Evolutionary conservation across 1,140 invertebrate species (phyloP).

Genomic region (Drosophila lacteicornis): DNA sequence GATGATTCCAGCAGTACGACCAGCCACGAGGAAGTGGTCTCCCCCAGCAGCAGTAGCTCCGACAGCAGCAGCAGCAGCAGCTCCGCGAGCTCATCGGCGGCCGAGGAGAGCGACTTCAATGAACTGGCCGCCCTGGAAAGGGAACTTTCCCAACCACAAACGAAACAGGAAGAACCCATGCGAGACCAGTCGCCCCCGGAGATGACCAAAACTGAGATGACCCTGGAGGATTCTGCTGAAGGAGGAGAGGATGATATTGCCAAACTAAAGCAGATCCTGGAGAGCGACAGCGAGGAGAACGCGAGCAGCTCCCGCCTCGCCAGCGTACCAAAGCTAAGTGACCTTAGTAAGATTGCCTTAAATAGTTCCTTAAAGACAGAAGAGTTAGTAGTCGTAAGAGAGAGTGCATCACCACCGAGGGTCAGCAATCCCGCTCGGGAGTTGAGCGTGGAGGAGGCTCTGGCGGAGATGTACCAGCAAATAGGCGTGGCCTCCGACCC

Average conservation of each 20-base stretch:
- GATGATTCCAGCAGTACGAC: slow-evolving; percentile 35
- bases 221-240: not conserved
- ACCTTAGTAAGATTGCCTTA: slow-evolving; percentile 85
- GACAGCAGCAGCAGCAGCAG: slow-evolving; percentile 29
- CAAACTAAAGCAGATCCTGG: slow-evolving; percentile 73
- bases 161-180: slow-evolving; percentile 9
- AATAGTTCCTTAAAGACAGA: slow-evolving; percentile 79
- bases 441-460: slow-evolving; percentile 78
- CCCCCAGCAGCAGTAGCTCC: slow-evolving; percentile 24
- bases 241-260: slow-evolving; percentile 60
- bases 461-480: slow-evolving; percentile 82
- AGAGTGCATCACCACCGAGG: not conserved
- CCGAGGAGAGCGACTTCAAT: slow-evolving; percentile 67
- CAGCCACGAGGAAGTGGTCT: slow-evolving; percentile 42
- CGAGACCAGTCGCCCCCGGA: not conserved
- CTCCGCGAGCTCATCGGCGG: slow-evolving; percentile 7
- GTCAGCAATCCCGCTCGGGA: slow-evolving; percentile 40
- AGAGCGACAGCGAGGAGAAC: slow-evolving; percentile 61
- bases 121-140: slow-evolving; percentile 72
- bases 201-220: not conserved
- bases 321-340: slow-evolving; percentile 84
- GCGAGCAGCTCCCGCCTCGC: slow-evolving; percentile 17
- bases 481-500: slow-evolving; percentile 69
- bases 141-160: slow-evolving; percentile 66
- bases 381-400: slow-evolving; percentile 63